Conservation (phyloP, 2,113 vertebrate genomes). For the Pitta sordida region DNA sequence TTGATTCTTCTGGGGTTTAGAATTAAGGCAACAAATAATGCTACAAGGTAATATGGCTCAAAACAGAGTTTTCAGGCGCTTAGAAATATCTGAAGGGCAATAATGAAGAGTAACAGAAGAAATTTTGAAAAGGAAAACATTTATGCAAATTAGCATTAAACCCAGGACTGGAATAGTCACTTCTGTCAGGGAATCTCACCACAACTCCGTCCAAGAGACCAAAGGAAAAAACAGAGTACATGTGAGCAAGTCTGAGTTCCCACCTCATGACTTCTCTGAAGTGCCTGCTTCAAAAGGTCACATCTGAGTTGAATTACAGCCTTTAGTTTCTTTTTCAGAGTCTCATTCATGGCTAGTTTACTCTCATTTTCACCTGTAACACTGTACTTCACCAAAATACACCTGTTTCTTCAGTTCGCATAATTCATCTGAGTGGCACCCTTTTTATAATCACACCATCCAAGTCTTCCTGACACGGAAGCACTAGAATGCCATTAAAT, state of each 20-base stretch:
- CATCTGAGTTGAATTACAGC: background rate
- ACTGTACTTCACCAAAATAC: background rate
- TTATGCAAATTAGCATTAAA: background rate
- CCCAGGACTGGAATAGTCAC: background rate
- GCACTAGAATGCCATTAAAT: background rate
- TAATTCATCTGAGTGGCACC: background rate
- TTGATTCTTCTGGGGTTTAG: background rate
- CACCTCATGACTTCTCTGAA: background rate
- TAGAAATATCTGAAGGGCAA: background rate
- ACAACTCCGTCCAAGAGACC: background rate
- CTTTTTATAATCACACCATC: background rate
- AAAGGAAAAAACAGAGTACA: background rate
- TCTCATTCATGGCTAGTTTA: background rate
- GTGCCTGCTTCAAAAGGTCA: background rate
- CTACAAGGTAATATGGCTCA: accelerated
- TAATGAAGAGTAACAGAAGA: background rate
- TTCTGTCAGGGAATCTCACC: background rate
- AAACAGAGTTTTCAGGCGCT: background rate
- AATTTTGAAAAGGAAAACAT: background rate
- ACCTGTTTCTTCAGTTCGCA: background rate
- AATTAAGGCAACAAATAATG: background rate
- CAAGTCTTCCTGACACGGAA: background rate
- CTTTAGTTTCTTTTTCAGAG: background rate
- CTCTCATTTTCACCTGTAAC: background rate
- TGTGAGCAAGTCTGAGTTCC: background rate